Conservation (phyloP, 37 sponge, comb jelly and placozoan genomes). For the Petrosia ficiformis region DNA sequence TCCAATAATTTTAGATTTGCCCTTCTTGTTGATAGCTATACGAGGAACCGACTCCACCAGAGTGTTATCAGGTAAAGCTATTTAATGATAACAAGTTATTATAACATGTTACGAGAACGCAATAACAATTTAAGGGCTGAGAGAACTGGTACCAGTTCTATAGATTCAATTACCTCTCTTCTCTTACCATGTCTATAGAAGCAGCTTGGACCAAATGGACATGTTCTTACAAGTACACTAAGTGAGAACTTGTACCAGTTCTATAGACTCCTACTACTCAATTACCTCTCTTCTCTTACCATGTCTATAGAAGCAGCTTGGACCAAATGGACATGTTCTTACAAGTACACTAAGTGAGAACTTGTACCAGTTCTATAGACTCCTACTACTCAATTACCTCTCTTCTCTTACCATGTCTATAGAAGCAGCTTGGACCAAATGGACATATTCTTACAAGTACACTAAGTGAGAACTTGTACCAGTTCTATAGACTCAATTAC, state of each 20-base stretch:
- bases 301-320: constrained; percentile 85
- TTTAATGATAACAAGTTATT: not conserved
- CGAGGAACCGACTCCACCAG: constrained; percentile 32
- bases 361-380: no score
- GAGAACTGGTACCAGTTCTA: not conserved
- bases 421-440: no score
- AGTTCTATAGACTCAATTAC: no score
- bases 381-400: no score
- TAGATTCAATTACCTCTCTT: not conserved
- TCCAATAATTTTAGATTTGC: constrained; percentile 29
- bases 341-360: no score
- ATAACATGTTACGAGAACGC: not conserved
- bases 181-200: constrained; percentile 82
- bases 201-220: constrained; percentile 85
- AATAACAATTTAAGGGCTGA: not conserved
- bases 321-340: constrained; percentile 85
- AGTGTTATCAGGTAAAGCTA: constrained; percentile 73
- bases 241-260: no score
- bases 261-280: not conserved
- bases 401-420: no score
- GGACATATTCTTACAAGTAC: no score
- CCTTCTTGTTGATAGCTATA: constrained; percentile 27
- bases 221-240: no score
- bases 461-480: no score
- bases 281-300: constrained; percentile 23